These are phyloP conservation scores for Eubasilissa splendida DNA, from an alignment of 2,888 invertebrate species.

Conservation along the genomic window DNA sequence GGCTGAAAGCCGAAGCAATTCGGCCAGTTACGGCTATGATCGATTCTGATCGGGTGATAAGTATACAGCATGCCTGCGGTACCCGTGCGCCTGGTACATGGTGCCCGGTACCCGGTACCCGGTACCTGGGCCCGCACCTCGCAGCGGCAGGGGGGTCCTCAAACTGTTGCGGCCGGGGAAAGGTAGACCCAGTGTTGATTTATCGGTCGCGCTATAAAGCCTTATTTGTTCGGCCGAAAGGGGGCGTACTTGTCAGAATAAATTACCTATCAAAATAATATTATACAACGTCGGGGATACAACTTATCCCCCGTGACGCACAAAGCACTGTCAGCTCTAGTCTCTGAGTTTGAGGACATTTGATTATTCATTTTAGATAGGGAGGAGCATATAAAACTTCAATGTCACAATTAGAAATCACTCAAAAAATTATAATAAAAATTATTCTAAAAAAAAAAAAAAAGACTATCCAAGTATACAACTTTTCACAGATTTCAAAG, in stretches of 20 bases:
- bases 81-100: background rate
- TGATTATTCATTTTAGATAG: background rate
- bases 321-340: too few species aligned
- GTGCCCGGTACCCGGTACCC: background rate
- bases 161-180: background rate
- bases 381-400: too few species aligned
- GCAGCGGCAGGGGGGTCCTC: background rate
- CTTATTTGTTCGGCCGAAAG: constrained; percentile 42
- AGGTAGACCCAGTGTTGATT: constrained; percentile 15
- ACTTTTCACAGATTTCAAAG: too few species aligned
- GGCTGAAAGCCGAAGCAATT: constrained; percentile 29
- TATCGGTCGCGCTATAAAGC: constrained; percentile 31
- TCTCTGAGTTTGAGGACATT: background rate
- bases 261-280: constrained; percentile 38
- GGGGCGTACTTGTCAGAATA: constrained; percentile 44
- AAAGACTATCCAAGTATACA: too few species aligned
- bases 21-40: constrained; percentile 53
- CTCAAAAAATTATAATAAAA: too few species aligned
- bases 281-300: background rate
- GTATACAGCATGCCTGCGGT: constrained; percentile 34
- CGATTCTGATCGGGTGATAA: constrained; percentile 56
- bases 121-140: background rate
- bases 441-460: too few species aligned
- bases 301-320: background rate
- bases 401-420: too few species aligned